Evolutionary conservation across 2,888 invertebrate species (phyloP).

Genomic region (Coelopa pilipes): DNA sequence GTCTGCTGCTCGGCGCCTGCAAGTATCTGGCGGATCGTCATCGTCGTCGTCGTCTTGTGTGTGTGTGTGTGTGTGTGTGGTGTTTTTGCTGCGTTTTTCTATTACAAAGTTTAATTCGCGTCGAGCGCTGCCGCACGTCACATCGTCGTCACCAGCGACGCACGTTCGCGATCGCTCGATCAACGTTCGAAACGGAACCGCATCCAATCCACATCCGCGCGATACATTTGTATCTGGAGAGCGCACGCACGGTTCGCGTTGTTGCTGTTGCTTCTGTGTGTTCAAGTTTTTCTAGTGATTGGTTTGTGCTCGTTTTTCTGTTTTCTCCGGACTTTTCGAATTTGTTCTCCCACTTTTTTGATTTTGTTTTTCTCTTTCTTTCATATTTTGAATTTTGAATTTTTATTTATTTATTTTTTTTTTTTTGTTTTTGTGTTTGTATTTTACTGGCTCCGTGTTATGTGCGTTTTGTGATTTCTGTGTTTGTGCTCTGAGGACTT

Average conservation of each 20-base stretch:
- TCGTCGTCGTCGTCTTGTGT: not conserved
- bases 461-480: not conserved
- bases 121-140: constrained; percentile 29
- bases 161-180: constrained; percentile 21
- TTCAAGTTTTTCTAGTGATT: not conserved
- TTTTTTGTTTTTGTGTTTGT: not conserved
- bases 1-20: not conserved
- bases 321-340: not conserved
- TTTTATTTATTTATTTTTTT: not conserved
- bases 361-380: not conserved
- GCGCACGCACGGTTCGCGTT: not conserved
- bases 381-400: not conserved
- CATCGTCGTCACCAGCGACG: constrained; percentile 23
- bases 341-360: not conserved
- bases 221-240: not conserved
- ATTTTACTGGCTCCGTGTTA: not conserved
- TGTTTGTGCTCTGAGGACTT: not conserved
- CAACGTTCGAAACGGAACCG: not conserved
- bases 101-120: constrained; percentile 36
- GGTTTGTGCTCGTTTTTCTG: not conserved
- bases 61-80: not conserved
- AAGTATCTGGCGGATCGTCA: constrained; percentile 11
- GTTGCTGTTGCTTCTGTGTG: not conserved
- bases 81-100: constrained; percentile 16
- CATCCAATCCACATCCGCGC: too few relatives aligned